Evolutionary conservation across 2,888 invertebrate species (phyloP), one percentile per base, ranked within the genome.

Genomic region (Idaea biselata): DNA sequence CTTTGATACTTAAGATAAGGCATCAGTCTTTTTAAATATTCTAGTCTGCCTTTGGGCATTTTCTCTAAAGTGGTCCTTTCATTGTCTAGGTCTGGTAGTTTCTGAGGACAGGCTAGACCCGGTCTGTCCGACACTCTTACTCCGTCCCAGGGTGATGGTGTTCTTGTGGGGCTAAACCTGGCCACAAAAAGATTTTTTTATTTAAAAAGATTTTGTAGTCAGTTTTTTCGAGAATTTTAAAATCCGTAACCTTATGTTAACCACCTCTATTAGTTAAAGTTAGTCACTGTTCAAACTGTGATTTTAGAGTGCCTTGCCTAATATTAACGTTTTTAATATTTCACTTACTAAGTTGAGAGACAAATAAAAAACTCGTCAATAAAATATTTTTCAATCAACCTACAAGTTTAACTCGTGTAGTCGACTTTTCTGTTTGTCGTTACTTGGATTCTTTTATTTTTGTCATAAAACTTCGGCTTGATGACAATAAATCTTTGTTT

Each of bases 1-100:
- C 96, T 97, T 94, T 99, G 98, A 91, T 98, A 96, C 89, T 95
- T 95, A 86, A 99, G 95, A 93, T 97, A 96, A 74, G 97, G 97
- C 86, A 97, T 94, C 90, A 99, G 94, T 85, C 98, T 95, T 93
- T 96, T 96, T 73, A 99, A 94, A 88, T 98, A 97, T 87, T 98
- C 97, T 88, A 97, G 94, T 81, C 98, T 94, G 74, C 98, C 98
- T 81, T 95, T 95, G 72, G 99, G 98, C 96, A 98, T 97, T 84
- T 95, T 94, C 79, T 95, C 95, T 84, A 97, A 93, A 60, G 97
- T 96, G 77, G 95, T 95, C 78, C 96, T 96, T 87, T 97, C 96
- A 82, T 97, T 97, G 76, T 94, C 93, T 71, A 97, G 94, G 87
- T 97, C 96, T 72, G 97, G 97, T 73, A 97, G 90, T 73, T 96